Evolutionary conservation across 2,888 invertebrate species (phyloP), one percentile per base, ranked within the genome.

Genomic region (Coecobrya sp.): DNA sequence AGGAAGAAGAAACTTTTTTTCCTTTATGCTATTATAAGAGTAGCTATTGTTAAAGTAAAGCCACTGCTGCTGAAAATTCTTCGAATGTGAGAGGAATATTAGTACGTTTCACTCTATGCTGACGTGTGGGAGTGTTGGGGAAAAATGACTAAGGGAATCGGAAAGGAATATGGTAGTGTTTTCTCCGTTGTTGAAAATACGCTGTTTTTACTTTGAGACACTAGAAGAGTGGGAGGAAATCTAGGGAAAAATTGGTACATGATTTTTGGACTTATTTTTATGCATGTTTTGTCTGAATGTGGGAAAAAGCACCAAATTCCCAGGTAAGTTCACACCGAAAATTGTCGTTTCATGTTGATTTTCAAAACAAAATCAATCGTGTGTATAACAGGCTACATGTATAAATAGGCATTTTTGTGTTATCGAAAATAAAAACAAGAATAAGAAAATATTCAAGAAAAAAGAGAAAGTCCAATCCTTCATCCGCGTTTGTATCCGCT

Each of bases 51-150:
- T 82, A 84, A 89, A 89, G 73, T 65, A 89, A 89, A 89, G 89
- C 84, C 36, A 89, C 73, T 86, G 79, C 91, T 91, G 86, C 85
- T 85, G 76, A 85, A 90, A 91, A 91, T 91, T 91, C 91, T 65
- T 42, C 25, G 91, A 86, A 91, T 91, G 91, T 91, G 86, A 76
- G 49, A 55, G 42, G 91, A 91, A 86, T 91, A 91, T 91, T 86
- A 86, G 49, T 25, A 87, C 49, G 65, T 82, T 19, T 30, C 36
- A 8, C 19, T 27, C 3, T 11, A n/a, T 36, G 10, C 55, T 81
- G 81, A 55, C 55, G 59, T 55, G 55, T 30, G 27, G 27, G 25
- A 22, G 49, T 70, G 36, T 79, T 13, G 19, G 22, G 22, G 52
- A 13, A 76, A 30, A 76, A 49, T 7, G 42, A 42, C n/a, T 49